These are phyloP conservation scores for Pseudonaja textilis DNA, from an alignment of 2,113 vertebrate species.

Conservation along the genomic window DNA sequence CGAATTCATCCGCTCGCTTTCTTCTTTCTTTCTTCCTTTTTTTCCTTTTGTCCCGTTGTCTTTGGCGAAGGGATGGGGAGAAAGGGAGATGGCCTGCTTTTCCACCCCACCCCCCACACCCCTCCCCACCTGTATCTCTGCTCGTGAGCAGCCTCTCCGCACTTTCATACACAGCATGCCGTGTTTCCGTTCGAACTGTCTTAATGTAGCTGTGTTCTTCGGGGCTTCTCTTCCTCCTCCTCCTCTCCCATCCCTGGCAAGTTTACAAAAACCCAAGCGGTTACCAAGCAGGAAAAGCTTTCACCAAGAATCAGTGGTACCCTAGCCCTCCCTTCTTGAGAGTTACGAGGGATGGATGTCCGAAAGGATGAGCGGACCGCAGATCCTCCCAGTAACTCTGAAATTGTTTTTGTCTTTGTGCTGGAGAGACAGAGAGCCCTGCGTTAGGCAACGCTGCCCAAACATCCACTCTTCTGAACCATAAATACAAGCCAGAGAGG, in stretches of 20 bases:
- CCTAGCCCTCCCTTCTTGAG: background rate
- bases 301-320: background rate
- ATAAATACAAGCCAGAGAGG: background rate
- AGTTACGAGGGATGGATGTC: background rate
- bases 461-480: background rate
- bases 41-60: background rate
- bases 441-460: background rate
- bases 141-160: background rate
- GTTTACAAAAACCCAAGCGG: background rate
- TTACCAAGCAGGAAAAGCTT: background rate
- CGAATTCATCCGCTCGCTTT: background rate
- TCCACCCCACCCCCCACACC: no score
- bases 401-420: background rate
- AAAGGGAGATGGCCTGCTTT: background rate
- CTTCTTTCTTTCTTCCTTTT: background rate
- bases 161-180: background rate
- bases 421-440: background rate
- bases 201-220: background rate
- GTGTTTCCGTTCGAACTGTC: fast-evolving
- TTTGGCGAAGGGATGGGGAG: background rate
- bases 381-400: background rate
- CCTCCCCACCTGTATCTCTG: background rate
- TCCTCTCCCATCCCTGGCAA: background rate
- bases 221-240: background rate
- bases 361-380: no score